Conservation (phyloP, 1,140 invertebrate genomes). For the Pogonomyrmex barbatus region DNA sequence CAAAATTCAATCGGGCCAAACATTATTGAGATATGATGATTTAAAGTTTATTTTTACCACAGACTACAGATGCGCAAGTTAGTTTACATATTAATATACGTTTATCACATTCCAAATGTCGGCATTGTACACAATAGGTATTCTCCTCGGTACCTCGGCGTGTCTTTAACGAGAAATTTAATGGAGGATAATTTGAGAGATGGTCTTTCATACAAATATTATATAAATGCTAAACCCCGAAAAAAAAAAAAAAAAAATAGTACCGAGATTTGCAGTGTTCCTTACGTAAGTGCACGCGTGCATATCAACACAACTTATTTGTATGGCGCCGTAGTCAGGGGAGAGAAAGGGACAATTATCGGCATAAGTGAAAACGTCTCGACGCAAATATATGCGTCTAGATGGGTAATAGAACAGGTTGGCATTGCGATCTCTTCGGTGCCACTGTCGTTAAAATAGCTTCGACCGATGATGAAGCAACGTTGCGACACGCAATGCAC, state of each 20-base stretch:
- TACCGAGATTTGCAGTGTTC: not conserved
- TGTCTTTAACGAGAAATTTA: not conserved
- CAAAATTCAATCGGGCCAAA: not conserved
- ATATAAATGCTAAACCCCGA: not conserved
- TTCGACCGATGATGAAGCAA: slow-evolving; percentile 35
- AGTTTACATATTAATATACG: not conserved
- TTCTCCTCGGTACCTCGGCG: not conserved
- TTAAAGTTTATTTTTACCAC: not conserved
- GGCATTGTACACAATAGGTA: not conserved
- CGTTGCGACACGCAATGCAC: not conserved
- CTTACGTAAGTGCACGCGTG: not conserved
- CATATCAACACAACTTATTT: not conserved
- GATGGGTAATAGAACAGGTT: not conserved
- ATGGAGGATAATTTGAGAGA: not conserved
- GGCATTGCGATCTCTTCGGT: slow-evolving; percentile 22
- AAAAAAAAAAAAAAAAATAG: not conserved
- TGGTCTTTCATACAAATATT: not conserved
- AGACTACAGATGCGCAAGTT: not conserved
- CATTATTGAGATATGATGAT: not conserved
- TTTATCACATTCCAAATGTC: not conserved
- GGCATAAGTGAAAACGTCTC: not conserved
- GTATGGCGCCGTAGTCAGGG: not conserved
- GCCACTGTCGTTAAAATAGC: slow-evolving; percentile 35
- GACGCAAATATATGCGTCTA: not conserved
- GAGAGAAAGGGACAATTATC: slow-evolving; percentile 23